phyloP scores from a whole-genome alignment of 2,113 vertebrate genomes.

The Mionectes macconnelli region DNA sequence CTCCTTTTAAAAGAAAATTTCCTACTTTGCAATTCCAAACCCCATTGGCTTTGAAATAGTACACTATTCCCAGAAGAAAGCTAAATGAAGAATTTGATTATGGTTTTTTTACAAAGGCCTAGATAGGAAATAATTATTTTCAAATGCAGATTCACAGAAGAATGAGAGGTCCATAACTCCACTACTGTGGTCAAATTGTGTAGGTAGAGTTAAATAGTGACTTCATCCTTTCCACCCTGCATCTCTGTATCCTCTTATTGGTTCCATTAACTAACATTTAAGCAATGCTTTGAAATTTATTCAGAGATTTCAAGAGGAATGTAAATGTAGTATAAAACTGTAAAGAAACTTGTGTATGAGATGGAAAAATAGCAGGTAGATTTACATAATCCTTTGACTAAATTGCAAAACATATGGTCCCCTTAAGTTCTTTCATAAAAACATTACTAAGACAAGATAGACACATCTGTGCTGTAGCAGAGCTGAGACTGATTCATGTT shows the following conservation, averaged over 20 bases:
- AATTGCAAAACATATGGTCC: constrained; percentile 11
- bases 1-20: background rate
- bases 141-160: background rate
- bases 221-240: background rate
- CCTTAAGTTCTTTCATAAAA: constrained; percentile 8
- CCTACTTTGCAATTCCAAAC: background rate
- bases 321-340: constrained; percentile 5
- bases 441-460: background rate
- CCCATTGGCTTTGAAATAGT: background rate
- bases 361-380: background rate
- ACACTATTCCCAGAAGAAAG: background rate
- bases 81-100: background rate
- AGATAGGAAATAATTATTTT: background rate
- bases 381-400: constrained; percentile 29
- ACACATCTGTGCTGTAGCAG: constrained; percentile 14
- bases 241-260: background rate
- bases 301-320: constrained; percentile 2
- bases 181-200: background rate
- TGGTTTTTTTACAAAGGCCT: background rate
- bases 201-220: background rate
- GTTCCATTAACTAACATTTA: background rate
- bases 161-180: background rate
- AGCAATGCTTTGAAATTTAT: background rate
- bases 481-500: background rate
- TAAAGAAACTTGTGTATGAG: background rate